Evolutionary conservation across 2,888 invertebrate genomes (phyloP).

Genomic region (Julus scandinavius): DNA sequence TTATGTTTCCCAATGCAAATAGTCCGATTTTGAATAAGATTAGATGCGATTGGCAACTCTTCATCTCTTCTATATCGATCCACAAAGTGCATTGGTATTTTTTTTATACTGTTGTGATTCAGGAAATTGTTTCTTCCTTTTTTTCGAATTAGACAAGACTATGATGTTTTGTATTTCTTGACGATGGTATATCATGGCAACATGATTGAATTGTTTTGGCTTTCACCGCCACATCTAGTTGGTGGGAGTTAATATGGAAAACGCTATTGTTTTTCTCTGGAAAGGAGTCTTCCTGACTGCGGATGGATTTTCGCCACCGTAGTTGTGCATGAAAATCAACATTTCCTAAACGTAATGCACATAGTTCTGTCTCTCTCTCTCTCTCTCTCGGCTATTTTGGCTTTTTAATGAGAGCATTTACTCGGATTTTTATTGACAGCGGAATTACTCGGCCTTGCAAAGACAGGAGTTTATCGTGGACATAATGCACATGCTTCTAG

Average conservation of each 20-base stretch:
- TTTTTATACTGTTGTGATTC: slow-evolving; percentile 1
- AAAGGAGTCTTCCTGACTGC: neutral
- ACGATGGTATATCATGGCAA: neutral
- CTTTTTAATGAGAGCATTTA: slow-evolving; percentile 29
- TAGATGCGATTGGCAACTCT: slow-evolving; percentile 19
- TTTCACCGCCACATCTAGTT: neutral
- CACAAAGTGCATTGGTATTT: slow-evolving; percentile 18
- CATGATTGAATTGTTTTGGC: slow-evolving; percentile 9
- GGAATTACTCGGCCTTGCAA: slow-evolving; percentile 26
- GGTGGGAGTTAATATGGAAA: neutral
- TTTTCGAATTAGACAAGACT: slow-evolving; percentile 3
- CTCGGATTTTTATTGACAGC: slow-evolving; percentile 28
- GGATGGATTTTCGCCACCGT: neutral
- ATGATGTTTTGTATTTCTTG: slow-evolving; percentile 8
- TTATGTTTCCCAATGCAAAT: slow-evolving; percentile 28
- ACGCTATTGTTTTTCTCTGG: neutral
- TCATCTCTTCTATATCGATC: neutral
- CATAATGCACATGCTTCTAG: slow-evolving; percentile 20
- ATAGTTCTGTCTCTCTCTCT: slow-evolving; percentile 4
- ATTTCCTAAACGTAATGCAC: neutral
- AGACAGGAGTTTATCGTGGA: slow-evolving; percentile 27
- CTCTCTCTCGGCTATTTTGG: neutral
- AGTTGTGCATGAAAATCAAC: neutral
- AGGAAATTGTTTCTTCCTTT: neutral
- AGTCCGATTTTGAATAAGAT: slow-evolving; percentile 28